Percentiles rank a stretch among this genome's conserved stretches.
phyloP scores from a whole-genome alignment of 2,113 vertebrate genomes.

The Neodon shergylaensis region DNA sequence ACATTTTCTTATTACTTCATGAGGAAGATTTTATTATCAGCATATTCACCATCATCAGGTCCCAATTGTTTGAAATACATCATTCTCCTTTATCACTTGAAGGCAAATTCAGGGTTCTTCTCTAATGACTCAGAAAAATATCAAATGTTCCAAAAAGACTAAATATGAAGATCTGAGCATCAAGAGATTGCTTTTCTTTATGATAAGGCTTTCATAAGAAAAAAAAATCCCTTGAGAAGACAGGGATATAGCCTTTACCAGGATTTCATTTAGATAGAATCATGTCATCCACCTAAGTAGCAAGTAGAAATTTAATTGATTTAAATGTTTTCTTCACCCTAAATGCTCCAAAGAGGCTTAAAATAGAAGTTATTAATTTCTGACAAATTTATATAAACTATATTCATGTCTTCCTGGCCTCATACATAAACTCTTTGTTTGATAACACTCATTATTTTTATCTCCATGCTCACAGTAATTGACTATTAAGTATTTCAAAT shows the following conservation, averaged over 20 bases:
- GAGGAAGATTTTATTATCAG: conserved; percentile 37
- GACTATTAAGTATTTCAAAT: conserved; percentile 68
- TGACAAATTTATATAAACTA: conserved; percentile 54
- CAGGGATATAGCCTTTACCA: conserved; percentile 23
- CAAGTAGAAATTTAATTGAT: conserved; percentile 51
- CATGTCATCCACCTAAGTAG: neutral
- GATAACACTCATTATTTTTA: conserved; percentile 76
- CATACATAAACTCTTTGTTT: conserved; percentile 45
- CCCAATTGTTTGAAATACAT: conserved; percentile 20
- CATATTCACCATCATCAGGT: neutral
- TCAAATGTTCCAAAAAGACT: conserved; percentile 53
- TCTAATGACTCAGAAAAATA: conserved; percentile 52
- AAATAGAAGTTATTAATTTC: conserved; percentile 72
- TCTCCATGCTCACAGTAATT: conserved; percentile 69
- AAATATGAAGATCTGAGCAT: conserved; percentile 35
- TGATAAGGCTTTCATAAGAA: conserved; percentile 20
- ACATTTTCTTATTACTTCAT: neutral
- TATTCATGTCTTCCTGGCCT: conserved; percentile 57
- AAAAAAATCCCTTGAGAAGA: conserved; percentile 15
- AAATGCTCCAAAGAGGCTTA: conserved; percentile 27
- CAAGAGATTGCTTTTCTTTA: neutral
- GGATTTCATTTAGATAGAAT: conserved; percentile 33
- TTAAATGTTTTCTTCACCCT: conserved; percentile 46
- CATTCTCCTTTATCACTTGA: conserved; percentile 27
- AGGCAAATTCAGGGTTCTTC: conserved; percentile 7